These are phyloP conservation scores for Odontothrips loti DNA, from an alignment of 2,888 invertebrate species.

Conservation along the genomic window DNA sequence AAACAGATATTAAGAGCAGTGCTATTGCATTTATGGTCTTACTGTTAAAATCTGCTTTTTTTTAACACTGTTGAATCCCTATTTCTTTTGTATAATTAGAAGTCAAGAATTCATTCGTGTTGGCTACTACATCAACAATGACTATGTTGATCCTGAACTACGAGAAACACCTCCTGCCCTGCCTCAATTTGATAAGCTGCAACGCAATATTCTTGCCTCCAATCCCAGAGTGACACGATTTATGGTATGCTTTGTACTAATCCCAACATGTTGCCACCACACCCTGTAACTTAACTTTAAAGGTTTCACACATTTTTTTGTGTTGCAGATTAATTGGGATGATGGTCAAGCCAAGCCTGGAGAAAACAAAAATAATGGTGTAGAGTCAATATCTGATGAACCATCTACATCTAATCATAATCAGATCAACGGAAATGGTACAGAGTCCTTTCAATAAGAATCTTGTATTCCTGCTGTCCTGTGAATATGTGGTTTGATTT, in stretches of 20 bases:
- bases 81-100: slow-evolving; percentile 43
- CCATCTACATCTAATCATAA: not conserved
- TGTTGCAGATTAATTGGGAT: slow-evolving; percentile 35
- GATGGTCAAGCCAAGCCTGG: slow-evolving; percentile 31
- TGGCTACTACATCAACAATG: slow-evolving; percentile 58
- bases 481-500: not conserved
- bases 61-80: too few species aligned
- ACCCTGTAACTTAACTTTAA: too few species aligned
- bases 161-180: slow-evolving; percentile 52
- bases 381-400: slow-evolving; percentile 17
- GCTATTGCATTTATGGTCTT: not conserved
- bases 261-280: not conserved
- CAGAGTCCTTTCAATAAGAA: not conserved
- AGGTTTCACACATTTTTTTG: not conserved
- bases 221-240: slow-evolving; percentile 52
- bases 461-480: not conserved
- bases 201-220: slow-evolving; percentile 51
- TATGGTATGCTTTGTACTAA: slow-evolving; percentile 40
- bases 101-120: slow-evolving; percentile 55
- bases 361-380: slow-evolving; percentile 6
- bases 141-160: slow-evolving; percentile 53
- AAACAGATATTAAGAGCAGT: not conserved
- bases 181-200: slow-evolving; percentile 52
- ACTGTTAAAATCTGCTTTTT: not conserved
- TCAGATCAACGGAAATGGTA: not conserved